A percentile compares a stretch with the other conserved stretches of the same genome.
Conservation (phyloP, 64 coral and sea anemone genomes). For the Montipora cactus region DNA sequence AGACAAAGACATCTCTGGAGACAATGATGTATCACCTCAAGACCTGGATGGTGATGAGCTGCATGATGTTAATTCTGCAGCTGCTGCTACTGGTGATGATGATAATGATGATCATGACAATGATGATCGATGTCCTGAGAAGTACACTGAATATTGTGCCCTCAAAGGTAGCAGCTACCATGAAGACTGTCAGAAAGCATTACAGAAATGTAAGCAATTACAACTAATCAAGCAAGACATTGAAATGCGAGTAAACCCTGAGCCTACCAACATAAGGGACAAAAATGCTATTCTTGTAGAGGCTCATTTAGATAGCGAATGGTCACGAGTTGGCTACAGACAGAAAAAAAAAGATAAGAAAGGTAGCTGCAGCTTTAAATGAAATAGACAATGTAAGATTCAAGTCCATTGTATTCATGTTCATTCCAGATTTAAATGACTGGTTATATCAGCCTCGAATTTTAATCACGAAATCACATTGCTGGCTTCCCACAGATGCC, state of each 20-base stretch:
- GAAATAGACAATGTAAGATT: neutral
- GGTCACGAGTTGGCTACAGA: conserved; percentile 28
- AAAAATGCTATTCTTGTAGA: conserved; percentile 46
- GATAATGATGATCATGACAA: neutral
- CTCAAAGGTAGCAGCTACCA: conserved; percentile 15
- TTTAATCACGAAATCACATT: neutral
- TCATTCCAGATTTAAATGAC: neutral
- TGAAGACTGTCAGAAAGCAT: neutral
- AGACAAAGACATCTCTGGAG: no score
- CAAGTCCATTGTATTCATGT: neutral
- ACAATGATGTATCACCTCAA: no score
- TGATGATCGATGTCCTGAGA: neutral
- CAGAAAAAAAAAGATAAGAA: neutral
- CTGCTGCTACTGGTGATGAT: no score
- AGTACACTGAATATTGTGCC: neutral
- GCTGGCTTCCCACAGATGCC: conserved; percentile 3
- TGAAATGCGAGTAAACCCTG: neutral
- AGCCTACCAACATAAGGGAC: conserved; percentile 52
- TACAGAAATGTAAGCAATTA: conserved; percentile 8
- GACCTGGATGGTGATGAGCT: no score
- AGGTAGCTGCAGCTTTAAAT: neutral
- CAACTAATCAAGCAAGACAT: neutral
- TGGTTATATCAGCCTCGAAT: neutral
- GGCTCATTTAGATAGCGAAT: neutral
- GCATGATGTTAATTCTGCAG: no score